Percentiles rank a stretch among this genome's conserved stretches.
Conservation (phyloP, 2,113 vertebrate genomes). For the Apteryx owenii region DNA sequence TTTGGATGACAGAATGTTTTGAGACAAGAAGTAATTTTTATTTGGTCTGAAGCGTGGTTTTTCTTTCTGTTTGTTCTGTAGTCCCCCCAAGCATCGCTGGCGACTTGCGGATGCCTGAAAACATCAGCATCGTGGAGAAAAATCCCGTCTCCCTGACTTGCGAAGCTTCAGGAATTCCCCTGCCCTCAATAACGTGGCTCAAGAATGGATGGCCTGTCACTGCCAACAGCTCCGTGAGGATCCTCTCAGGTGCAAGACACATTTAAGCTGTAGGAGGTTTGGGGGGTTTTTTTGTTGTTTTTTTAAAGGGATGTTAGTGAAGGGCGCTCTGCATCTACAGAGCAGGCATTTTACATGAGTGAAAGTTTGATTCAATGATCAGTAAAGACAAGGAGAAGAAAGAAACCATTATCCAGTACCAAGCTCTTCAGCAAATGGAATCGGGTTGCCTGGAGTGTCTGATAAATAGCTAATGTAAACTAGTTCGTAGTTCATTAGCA, state of each 20-base stretch:
- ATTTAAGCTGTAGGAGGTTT: not conserved
- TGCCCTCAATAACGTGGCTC: slow-evolving; percentile 90
- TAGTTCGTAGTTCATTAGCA: not conserved
- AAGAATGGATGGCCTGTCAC: slow-evolving; percentile 86
- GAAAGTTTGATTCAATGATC: not conserved
- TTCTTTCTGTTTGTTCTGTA: slow-evolving; percentile 53
- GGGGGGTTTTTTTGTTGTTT: no score
- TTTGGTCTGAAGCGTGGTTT: not conserved
- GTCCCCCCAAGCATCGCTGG: slow-evolving; percentile 89
- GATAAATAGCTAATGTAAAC: not conserved
- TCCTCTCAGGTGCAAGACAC: slow-evolving; percentile 87
- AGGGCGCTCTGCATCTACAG: not conserved
- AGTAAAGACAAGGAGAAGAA: not conserved
- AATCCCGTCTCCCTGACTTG: slow-evolving; percentile 89
- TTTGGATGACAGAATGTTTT: not conserved
- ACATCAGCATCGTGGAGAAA: slow-evolving; percentile 90
- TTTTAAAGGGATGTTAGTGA: rapidly evolving
- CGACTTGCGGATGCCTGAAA: slow-evolving; percentile 80
- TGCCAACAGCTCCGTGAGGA: slow-evolving; percentile 76
- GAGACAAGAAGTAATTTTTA: not conserved
- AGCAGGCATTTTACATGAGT: not conserved
- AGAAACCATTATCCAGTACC: not conserved
- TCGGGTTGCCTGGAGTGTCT: not conserved
- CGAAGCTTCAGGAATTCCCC: slow-evolving; percentile 92
- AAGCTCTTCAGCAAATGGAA: not conserved